Evolutionary conservation across 2,113 vertebrate species (phyloP), one percentile per base, ranked within the genome.

Genomic region (Xiphophorus maculatus): DNA sequence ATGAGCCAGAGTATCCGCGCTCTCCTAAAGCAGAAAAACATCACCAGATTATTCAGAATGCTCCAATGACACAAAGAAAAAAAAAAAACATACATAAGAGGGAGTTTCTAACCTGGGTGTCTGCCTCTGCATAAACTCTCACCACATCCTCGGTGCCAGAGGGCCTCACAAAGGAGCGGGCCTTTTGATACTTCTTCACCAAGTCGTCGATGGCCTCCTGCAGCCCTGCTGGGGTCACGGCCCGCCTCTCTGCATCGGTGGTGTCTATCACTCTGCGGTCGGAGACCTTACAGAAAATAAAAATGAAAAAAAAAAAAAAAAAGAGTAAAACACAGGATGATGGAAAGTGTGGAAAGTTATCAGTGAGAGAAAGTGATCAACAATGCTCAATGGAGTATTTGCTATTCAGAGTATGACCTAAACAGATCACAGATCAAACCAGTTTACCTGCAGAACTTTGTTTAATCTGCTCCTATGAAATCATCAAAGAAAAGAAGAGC

Each of bases 71-170:
- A 7, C 44, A 0, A 65, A 32, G 22, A 40, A 76, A 37, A 37
- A 37, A 37, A 12, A 37, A 35, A 51, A 14, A 22, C 14, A 61
- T 32, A 22, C 28, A 19, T 32, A 42, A 40, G 29, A 12, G 3
- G 48, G 10, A 3, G 28, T 17, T 25, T n/a, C 1, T 79, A 93
- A 99, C 98, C 94, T 98, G 97, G 0, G 96, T 96, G 81, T 97
- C 95, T 5, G 97, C 96, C 88, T 99, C 98, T 1, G 97, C 95
- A 0, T 99, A 99, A 3, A 99, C 93, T 68, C 98, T 88, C 5
- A 99, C 96, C 0, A 98, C 91, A 1, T 99, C 97, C 88, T 99
- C 98, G 0, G 98, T 99, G 14, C 98, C 98, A 0, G 98, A 99
- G 0, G 98, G 97, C n/a, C 98, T 94, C 7, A 98, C 98, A 13